Base-by-base conservation (phyloP, 2,113 vertebrate genomes). In the Gnathonemus longibarbis region DNA sequence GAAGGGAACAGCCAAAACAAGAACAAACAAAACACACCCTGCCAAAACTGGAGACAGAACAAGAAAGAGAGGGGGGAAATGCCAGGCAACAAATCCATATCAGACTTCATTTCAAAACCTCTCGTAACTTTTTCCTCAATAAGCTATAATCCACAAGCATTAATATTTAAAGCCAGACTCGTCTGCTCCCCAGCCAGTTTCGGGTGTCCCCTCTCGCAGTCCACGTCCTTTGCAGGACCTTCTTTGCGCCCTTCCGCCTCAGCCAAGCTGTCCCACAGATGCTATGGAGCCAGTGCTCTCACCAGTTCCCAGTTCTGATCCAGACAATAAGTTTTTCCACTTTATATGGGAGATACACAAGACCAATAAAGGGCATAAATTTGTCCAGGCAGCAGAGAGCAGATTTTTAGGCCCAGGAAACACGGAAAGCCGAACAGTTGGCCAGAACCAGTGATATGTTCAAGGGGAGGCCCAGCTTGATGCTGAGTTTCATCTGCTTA, bases 131-230 rank as follows among this genome's bases (percentile, higher is more conserved):
- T 93, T 94, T 94, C 92, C 95, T 95, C 95, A 95, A 95, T 95
- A 94, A 95, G 93, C 94, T 91, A 95, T 95, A 95, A 94, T 95
- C 95, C 94, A 94, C 94, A 93, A 3, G 89, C 94, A 94, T 95
- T 93, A 94, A 96, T 96, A 94, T 95, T 96, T 96, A 93, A 96
- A 92, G 91, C 62, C 88, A 88, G 42, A 84, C 15, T 42, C 31
- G 24, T 46, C 10, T 24, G 62, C 46, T 91, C 90, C 90, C 91
- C 90, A n/a, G 31, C 17, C 83, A 91, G 90, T 88, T 91, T 90
- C 90, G 89, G 92, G 89, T 46, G 92, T 92, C 89, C 89, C 35
- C 91, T 91, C 90, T 46, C 5, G 87, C 84, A 88, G 88, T 91
- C 89, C 89, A 17, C 84, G 89, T 91, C 56, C 77, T 88, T 89